Base-by-base conservation (phyloP, 1,140 invertebrate genomes). In the Neuroterus valhalla region DNA sequence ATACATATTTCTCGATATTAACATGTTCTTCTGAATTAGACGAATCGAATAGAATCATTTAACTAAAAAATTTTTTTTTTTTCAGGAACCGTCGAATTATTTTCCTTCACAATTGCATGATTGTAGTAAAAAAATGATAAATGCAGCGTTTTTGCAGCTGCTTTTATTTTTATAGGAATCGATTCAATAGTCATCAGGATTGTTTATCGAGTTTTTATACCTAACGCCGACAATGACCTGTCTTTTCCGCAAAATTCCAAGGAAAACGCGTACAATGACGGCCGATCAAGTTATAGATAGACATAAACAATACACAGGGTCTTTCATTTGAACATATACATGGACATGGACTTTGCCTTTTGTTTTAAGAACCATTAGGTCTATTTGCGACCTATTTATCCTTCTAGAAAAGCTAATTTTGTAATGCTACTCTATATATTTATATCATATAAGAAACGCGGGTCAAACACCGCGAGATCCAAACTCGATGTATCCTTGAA, bases 161-260 rank as follows among this genome's bases (percentile, higher is more conserved):
- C 78, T 75, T 46, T 79, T 74, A 74, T 66, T 78, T 76, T 78
- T 70, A 72, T 78, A 79, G 52, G 74, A 66, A 74, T 74, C 71
- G 79, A 78, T 79, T 72, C 77, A 78, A 76, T 74, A 76, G 71
- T 70, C 66, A n/a, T 73, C 68, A 74, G 8, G 43, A 72, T 76
- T 80, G 72, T 74, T 76, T 74, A 76, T 81, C 74, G 75, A 78
- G 72, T 75, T 72, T 78, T 75, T 78, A 75, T 8, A 10, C 1
- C 75, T 81, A 79, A 76, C 73, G 66, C 78, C 80, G 80, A 82
- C 80, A 82, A 82, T 82, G 80, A 82, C 78, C 78, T 46, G 76
- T 75, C 80, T 79, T 78, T 55, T 62, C 52, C 80, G 78, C 77
- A 79, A 82, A 82, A 82, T 70, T 75, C 76, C 80, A 82, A 82